Evolutionary conservation across 2,888 invertebrate genomes (phyloP), one percentile per base, ranked within the genome.

Genomic region (Emesis russula): DNA sequence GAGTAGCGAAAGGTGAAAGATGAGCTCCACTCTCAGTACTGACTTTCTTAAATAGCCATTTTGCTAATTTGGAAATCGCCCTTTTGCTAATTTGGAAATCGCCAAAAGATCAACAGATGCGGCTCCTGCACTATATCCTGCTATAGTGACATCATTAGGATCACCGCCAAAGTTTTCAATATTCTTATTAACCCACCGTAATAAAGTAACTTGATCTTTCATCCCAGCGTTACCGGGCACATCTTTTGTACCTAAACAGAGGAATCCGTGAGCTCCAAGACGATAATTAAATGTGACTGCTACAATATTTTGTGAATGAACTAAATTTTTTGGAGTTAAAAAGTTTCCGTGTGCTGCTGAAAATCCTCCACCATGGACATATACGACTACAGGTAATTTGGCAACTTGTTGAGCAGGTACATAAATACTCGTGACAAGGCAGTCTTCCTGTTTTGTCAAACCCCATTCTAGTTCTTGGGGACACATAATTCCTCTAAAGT

Each of bases 351-450:
- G 93, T 3, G 97, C 98, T 1, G 94, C 80, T 93, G 97, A 96
- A 82, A 96, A 98, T 2, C 96, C 97, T 3, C 98, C 98, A 25
- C 98, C 98, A 83, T 98, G 98, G 1, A 98, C 94, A 70, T 96
- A 94, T 13, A 98, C 97, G 68, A 98, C 88, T 0, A 98, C 98
- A 2, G 98, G 97, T 15, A 96, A 86, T 33, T 94, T 94, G 0
- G 71, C 87, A 33, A 87, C 76, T 11, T 93, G 85, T 4, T 94
- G 95, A n/a, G 95, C 87, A 7, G 96, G 96, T 2, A 95, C 91
- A 84, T 88, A 95, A 2, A 96, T 81, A 33, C 95, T 96, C 0
- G 93, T 92, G 15, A 96, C 85, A 0, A 96, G 89, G 76, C 95
- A 96, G 77, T 96, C 91, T 83, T 96, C 96, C 73, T 53, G 48